Evolutionary conservation across 2,113 vertebrate genomes (phyloP), one percentile per base, ranked within the genome.

Genomic region (Tychaedon coryphoeus): DNA sequence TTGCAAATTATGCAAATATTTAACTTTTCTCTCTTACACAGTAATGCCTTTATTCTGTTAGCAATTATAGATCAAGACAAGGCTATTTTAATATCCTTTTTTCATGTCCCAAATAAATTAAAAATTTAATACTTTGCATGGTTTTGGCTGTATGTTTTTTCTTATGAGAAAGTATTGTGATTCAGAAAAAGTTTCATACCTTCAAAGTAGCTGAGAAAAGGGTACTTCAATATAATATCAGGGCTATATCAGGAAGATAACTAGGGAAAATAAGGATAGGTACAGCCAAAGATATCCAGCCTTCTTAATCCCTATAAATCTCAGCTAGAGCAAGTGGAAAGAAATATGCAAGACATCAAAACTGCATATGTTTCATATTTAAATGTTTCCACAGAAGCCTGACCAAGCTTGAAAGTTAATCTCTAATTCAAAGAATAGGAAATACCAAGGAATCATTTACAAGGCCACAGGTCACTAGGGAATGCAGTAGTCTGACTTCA

Each of bases 341-440:
- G 7, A 34, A 94, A 73, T 88, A 88, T 28, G 57, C 64, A 90
- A 94, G 90, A 81, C 70, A 90, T 17, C 60, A 71, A 77, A 95
- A 94, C 23, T 65, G 16, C 70, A 20, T 65, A 42, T 3, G 2
- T 70, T 26, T 93, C 3, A 1, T 82, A 61, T 93, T 96, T 91
- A 60, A 92, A 43, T 78, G 72, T 87, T 92, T 96, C 88, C 53
- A 72, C 48, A 84, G 40, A 95, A 66, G 48, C 67, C 51, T 90
- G 91, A 95, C 42, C 2, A 5, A 77, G 53, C 65, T 87, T 90
- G 80, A 84, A 96, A 84, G 79, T 74, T 95, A 94, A 89, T 93
- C 76, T 81, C 88, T 92, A 86, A 93, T 89, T 96, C 83, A 93
- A 90, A 96, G 86, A 71, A 69, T 72, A 81, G 70, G 90, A 95